These are phyloP conservation scores for Pristionchus arcanus DNA, from an alignment of 2,888 invertebrate genomes.

Conservation along the genomic window DNA sequence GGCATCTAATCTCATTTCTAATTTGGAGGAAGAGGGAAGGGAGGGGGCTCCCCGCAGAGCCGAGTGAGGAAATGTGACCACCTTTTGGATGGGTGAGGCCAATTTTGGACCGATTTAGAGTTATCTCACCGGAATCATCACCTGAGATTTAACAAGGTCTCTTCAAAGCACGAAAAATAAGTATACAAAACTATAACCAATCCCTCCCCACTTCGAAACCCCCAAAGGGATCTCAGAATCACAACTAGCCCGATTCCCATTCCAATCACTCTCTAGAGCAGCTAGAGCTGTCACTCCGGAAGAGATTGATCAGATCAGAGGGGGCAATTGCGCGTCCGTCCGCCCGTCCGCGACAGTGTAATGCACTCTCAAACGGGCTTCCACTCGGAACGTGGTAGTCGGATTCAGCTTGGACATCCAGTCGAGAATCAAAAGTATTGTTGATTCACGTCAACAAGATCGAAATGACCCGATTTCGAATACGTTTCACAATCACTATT, in stretches of 20 bases:
- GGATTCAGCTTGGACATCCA: too few species aligned
- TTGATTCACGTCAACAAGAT: not conserved
- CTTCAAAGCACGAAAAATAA: too few species aligned
- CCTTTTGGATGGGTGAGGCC: too few species aligned
- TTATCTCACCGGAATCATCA: too few species aligned
- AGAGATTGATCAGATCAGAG: not conserved
- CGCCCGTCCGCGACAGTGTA: not conserved
- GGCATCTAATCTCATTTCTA: conserved; percentile 46
- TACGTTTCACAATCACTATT: not conserved
- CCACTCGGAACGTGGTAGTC: not conserved
- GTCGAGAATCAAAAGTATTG: too few species aligned
- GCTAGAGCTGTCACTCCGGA: not conserved
- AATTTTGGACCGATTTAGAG: too few species aligned
- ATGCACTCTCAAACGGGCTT: not conserved
- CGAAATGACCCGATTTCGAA: not conserved
- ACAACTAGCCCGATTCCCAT: not conserved
- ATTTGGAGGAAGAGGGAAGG: conserved; percentile 13
- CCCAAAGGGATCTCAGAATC: too few species aligned
- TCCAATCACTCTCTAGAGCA: not conserved
- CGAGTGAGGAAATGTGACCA: not conserved
- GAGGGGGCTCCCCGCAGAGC: not conserved
- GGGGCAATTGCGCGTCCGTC: not conserved
- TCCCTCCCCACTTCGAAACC: too few species aligned
- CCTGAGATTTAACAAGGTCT: too few species aligned
- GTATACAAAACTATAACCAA: too few species aligned